phyloP scores from a whole-genome alignment of 2,888 invertebrate genomes.

The Homarus gammarus region DNA sequence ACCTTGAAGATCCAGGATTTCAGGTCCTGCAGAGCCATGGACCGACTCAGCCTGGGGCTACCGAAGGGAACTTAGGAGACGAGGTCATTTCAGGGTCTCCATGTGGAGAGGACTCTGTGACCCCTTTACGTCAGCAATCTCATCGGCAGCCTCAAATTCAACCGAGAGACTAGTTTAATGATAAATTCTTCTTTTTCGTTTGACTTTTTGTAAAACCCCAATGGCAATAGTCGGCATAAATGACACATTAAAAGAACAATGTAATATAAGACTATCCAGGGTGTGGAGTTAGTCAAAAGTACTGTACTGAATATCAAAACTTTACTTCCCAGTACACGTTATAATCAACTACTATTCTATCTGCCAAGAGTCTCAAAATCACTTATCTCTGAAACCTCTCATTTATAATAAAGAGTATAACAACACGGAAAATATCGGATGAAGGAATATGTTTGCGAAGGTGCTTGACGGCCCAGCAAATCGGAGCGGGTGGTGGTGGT shows the following conservation, averaged over 20 bases:
- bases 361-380: too few species aligned
- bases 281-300: too few species aligned
- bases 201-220: background rate
- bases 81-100: background rate
- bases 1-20: constrained; percentile 10
- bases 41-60: background rate
- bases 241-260: background rate
- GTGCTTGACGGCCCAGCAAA: too few species aligned
- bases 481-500: too few species aligned
- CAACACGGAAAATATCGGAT: too few species aligned
- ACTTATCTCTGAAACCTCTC: too few species aligned
- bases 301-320: too few species aligned
- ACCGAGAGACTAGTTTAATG: background rate
- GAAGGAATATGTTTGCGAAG: too few species aligned
- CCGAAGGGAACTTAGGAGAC: background rate
- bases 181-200: background rate
- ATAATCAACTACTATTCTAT: too few species aligned
- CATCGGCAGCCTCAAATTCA: background rate
- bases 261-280: too few species aligned
- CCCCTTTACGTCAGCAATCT: background rate
- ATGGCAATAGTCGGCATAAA: background rate
- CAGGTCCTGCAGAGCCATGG: background rate
- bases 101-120: background rate
- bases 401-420: too few species aligned
- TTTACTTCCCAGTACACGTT: too few species aligned